Evolutionary conservation across 2,888 invertebrate species (phyloP).

Genomic region (Archaeoteleia sp.): DNA sequence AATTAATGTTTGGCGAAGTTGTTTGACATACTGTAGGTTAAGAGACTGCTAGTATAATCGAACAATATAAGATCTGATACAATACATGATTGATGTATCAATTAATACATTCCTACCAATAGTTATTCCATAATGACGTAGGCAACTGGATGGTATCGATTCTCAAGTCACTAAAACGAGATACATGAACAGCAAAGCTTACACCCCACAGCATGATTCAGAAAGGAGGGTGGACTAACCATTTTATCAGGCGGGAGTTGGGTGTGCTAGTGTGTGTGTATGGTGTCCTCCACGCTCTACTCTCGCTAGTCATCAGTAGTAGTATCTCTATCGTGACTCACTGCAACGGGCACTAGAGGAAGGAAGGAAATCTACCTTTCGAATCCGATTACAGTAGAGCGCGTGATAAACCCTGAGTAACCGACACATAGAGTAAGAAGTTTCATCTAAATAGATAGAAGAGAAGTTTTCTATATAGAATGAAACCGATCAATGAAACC

Average conservation of each 20-base stretch:
- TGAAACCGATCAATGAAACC: too few species aligned
- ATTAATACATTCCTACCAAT: neutral
- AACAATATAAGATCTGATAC: too few species aligned
- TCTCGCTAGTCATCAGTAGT: conserved; percentile 1
- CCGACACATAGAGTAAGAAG: too few species aligned
- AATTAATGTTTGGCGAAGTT: too few species aligned
- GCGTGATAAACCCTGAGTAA: too few species aligned
- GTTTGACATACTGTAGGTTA: too few species aligned
- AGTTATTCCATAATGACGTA: conserved; percentile 5
- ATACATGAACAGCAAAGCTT: conserved; percentile 25
- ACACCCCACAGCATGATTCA: conserved; percentile 60
- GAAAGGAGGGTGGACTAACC: conserved; percentile 56
- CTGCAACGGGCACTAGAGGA: too few species aligned
- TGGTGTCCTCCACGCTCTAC: conserved; percentile 5
- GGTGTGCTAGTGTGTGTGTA: conserved; percentile 32
- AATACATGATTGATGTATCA: too few species aligned
- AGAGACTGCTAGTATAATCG: too few species aligned
- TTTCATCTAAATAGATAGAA: too few species aligned
- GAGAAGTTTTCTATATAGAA: too few species aligned
- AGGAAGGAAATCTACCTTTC: conserved; percentile 36
- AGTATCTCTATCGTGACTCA: conserved; percentile 57
- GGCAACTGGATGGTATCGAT: conserved; percentile 38
- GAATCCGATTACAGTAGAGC: conserved; percentile 4
- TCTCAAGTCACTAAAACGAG: conserved; percentile 34
- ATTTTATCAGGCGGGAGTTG: conserved; percentile 50